Evolutionary conservation across 2,888 invertebrate genomes (phyloP).

Genomic region (Hydrotaea cyrtoneurina): DNA sequence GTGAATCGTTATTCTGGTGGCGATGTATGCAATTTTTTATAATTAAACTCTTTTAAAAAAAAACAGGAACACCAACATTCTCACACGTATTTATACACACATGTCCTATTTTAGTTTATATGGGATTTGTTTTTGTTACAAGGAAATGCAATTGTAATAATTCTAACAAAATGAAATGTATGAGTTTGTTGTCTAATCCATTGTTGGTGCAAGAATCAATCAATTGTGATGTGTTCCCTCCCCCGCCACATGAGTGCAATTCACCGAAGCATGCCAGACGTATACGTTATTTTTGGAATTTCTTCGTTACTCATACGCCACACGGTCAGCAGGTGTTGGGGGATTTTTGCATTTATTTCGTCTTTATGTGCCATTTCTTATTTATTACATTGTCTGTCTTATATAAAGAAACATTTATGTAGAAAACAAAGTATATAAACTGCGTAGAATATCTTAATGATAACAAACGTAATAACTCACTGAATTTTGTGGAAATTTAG

Average conservation of each 20-base stretch:
- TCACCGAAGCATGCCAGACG: neutral
- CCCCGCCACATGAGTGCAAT: neutral
- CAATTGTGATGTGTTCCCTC: neutral
- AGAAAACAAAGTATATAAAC: constrained; percentile 10
- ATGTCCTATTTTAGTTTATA: constrained; percentile 2
- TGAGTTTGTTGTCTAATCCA: neutral
- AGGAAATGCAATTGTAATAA: constrained; percentile 12
- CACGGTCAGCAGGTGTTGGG: neutral
- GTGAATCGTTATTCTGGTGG: constrained; percentile 39
- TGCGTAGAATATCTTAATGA: neutral
- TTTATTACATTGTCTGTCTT: no score
- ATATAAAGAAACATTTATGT: neutral
- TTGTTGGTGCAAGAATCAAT: constrained; percentile 15
- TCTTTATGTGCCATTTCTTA: neutral
- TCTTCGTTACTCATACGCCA: constrained; percentile 48
- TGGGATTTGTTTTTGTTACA: no score
- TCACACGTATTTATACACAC: constrained; percentile 9
- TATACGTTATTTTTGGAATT: constrained; percentile 37
- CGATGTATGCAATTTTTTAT: constrained; percentile 8
- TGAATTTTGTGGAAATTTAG: no score
- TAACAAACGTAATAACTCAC: no score
- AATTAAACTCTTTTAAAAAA: neutral
- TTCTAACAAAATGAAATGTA: constrained; percentile 10
- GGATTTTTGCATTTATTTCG: constrained; percentile 23
- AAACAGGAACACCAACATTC: constrained; percentile 25